phyloP scores from a whole-genome alignment of 1,140 invertebrate genomes.

The Drosophila ananassae region DNA sequence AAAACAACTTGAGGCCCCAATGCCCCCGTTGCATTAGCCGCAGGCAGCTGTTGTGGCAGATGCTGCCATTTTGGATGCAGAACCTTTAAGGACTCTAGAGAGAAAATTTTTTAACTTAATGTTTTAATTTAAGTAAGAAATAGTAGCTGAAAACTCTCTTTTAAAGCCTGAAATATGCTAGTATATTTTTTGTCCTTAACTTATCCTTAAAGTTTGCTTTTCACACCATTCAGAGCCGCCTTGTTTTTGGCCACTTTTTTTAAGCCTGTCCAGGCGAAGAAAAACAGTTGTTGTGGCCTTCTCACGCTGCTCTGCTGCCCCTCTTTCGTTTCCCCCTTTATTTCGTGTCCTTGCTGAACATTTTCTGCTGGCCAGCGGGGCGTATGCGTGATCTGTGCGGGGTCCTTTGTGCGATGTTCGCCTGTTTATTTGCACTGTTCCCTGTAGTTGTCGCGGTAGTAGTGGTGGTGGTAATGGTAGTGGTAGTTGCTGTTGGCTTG shows the following conservation, averaged over 20 bases:
- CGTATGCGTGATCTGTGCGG: slow-evolving; percentile 48
- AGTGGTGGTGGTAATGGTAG: slow-evolving; percentile 8
- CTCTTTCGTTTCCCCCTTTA: background rate
- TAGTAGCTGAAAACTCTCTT: background rate
- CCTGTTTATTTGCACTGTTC: slow-evolving; percentile 65
- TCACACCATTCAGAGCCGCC: slow-evolving; percentile 32
- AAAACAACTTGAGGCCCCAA: slow-evolving; percentile 23
- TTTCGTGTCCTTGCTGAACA: background rate
- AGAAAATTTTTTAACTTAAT: slow-evolving; percentile 6
- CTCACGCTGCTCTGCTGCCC: background rate
- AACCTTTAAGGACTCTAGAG: background rate
- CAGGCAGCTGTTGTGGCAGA: slow-evolving; percentile 47
- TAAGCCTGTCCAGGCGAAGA: slow-evolving; percentile 38
- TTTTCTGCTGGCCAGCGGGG: slow-evolving; percentile 36
- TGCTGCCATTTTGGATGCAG: slow-evolving; percentile 28
- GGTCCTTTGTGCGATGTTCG: slow-evolving; percentile 26
- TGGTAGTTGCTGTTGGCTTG: slow-evolving; percentile 15
- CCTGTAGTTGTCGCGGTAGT: slow-evolving; percentile 7
- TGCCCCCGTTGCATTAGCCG: slow-evolving; percentile 46
- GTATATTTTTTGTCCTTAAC: no score
- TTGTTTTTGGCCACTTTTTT: slow-evolving; percentile 56
- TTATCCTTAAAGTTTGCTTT: slow-evolving; percentile 33
- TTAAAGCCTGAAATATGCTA: no score
- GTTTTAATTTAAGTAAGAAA: background rate
- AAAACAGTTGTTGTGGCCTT: slow-evolving; percentile 31